Conservation (phyloP, 2,888 invertebrate species). For the Ecdyonurus torrentis region DNA sequence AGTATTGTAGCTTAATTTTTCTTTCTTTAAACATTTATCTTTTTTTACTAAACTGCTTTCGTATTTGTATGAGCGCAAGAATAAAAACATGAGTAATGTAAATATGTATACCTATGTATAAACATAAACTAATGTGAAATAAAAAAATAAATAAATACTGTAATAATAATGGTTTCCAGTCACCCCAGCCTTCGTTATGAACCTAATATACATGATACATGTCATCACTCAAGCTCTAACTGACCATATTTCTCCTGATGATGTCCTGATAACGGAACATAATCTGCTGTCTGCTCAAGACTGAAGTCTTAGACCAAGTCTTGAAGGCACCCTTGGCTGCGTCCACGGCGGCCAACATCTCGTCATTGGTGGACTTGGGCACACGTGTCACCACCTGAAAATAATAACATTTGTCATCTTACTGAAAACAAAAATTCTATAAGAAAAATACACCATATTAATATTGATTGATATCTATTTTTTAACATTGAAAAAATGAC, state of each 20-base stretch:
- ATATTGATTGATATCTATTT: too few relatives aligned
- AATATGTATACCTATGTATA: too few relatives aligned
- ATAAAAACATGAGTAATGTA: too few relatives aligned
- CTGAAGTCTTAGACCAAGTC: constrained; percentile 81
- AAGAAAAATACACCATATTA: too few relatives aligned
- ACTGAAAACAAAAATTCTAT: too few relatives aligned
- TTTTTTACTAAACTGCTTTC: constrained; percentile 1
- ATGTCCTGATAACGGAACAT: constrained; percentile 78
- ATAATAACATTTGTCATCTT: too few relatives aligned
- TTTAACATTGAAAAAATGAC: too few relatives aligned
- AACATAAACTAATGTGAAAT: too few relatives aligned
- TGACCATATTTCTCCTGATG: constrained; percentile 65
- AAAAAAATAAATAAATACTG: too few relatives aligned
- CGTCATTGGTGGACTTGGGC: constrained; percentile 73
- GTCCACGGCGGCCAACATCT: constrained; percentile 79
- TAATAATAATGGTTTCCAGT: too few relatives aligned
- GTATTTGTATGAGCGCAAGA: too few relatives aligned
- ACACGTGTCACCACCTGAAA: constrained; percentile 46
- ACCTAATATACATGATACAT: constrained; percentile 3
- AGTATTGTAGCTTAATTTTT: background rate
- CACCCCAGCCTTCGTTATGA: too few relatives aligned
- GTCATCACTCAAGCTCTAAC: constrained; percentile 1
- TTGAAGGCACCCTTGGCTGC: constrained; percentile 65
- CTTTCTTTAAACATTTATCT: background rate
- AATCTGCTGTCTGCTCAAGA: constrained; percentile 80